Evolutionary conservation across 2,113 vertebrate genomes (phyloP).

Genomic region (Hippotragus niger): DNA sequence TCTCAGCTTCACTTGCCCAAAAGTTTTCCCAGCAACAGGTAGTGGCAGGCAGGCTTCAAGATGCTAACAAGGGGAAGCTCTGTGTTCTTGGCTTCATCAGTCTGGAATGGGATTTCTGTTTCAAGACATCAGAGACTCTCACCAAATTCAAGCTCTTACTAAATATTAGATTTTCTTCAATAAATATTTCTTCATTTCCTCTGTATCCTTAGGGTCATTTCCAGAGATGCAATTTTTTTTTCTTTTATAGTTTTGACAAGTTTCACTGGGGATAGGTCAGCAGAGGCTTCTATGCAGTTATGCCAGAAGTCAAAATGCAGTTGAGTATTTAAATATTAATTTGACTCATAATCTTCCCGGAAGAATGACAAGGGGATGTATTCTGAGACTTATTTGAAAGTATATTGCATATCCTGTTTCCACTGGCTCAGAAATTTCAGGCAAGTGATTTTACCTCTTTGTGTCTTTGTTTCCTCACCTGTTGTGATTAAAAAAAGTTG

Average conservation of each 20-base stretch:
- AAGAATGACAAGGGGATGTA: background rate
- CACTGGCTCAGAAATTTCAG: background rate
- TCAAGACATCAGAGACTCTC: background rate
- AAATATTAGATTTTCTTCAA: background rate
- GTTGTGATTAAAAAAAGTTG: background rate
- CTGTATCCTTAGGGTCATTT: background rate
- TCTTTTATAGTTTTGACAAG: background rate
- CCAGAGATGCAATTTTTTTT: background rate
- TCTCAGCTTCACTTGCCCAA: background rate
- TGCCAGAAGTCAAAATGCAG: background rate
- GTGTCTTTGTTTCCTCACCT: background rate
- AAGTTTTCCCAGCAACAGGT: background rate
- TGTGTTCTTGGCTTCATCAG: background rate
- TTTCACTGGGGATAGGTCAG: background rate
- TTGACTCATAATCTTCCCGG: constrained; percentile 7
- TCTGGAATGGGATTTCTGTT: background rate
- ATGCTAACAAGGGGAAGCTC: background rate
- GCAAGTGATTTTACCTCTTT: background rate
- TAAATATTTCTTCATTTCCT: constrained; percentile 9
- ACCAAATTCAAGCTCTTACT: background rate
- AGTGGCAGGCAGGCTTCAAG: background rate
- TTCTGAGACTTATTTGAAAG: background rate
- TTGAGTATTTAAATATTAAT: constrained; percentile 48
- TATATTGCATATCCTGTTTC: background rate
- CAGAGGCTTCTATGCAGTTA: background rate